These are phyloP conservation scores for Nymphalis polychloros DNA, from an alignment of 2,888 invertebrate species.

Conservation along the genomic window DNA sequence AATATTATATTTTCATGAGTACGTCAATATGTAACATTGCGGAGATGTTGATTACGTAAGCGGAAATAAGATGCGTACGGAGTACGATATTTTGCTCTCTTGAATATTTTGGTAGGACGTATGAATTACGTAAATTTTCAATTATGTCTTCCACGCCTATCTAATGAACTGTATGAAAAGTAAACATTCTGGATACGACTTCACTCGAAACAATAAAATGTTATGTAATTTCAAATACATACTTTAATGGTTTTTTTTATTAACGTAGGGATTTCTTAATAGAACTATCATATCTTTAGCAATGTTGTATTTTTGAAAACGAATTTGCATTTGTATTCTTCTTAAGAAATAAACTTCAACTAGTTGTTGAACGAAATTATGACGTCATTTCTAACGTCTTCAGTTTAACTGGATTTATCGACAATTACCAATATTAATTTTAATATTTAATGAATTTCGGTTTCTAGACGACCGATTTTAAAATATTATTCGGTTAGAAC, in stretches of 20 bases:
- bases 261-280: background rate
- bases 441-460: too few species aligned
- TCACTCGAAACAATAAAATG: background rate
- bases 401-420: too few species aligned
- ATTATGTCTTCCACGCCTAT: constrained; percentile 26
- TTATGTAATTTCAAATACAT: background rate
- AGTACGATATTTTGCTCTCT: constrained; percentile 39
- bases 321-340: too few species aligned
- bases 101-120: constrained; percentile 34
- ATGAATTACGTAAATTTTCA: constrained; percentile 31
- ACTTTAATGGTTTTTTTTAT: background rate
- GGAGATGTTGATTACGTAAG: constrained; percentile 47
- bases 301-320: too few species aligned
- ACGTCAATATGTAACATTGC: constrained; percentile 39
- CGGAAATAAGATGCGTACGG: constrained; percentile 40
- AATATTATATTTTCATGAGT: constrained; percentile 2
- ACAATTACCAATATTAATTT: too few species aligned
- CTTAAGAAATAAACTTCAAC: too few species aligned
- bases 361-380: too few species aligned
- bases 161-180: constrained; percentile 31
- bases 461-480: too few species aligned
- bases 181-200: constrained; percentile 14
- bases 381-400: too few species aligned
- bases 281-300: background rate
- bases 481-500: too few species aligned